A percentile compares a stretch with the other conserved stretches of the same genome.
These are phyloP conservation scores for Balanococcus diminutus DNA, from an alignment of 2,888 invertebrate species.

Conservation along the genomic window DNA sequence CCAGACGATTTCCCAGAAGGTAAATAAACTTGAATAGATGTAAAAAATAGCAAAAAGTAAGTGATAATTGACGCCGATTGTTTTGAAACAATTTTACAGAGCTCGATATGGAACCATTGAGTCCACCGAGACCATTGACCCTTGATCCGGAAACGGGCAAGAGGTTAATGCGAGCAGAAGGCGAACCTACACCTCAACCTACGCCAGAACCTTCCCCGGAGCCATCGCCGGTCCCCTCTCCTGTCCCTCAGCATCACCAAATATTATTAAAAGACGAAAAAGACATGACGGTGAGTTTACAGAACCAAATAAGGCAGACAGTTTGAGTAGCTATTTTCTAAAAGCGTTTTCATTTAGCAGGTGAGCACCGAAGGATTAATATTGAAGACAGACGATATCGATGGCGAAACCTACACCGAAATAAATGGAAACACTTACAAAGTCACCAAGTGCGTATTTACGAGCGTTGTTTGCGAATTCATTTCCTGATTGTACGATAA, in stretches of 20 bases:
- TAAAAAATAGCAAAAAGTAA: no score
- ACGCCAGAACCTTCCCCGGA: constrained; percentile 62
- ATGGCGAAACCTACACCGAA: constrained; percentile 44
- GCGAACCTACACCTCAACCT: constrained; percentile 68
- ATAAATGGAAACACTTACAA: constrained; percentile 51
- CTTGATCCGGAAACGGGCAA: constrained; percentile 73
- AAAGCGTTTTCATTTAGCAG: neutral
- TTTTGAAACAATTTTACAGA: constrained; percentile 17
- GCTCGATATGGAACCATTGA: constrained; percentile 63
- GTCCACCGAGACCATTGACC: constrained; percentile 72
- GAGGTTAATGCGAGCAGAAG: constrained; percentile 65
- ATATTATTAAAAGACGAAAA: constrained; percentile 40
- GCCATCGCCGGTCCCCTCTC: constrained; percentile 47
- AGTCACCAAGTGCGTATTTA: constrained; percentile 43
- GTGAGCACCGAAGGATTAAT: constrained; percentile 17
- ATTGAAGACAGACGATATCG: constrained; percentile 31
- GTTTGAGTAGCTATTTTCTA: neutral
- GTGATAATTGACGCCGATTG: neutral
- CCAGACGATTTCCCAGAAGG: constrained; percentile 52
- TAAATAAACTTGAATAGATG: neutral
- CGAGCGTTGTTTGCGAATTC: neutral
- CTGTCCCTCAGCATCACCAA: neutral
- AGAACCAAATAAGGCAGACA: neutral
- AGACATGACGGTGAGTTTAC: constrained; percentile 8
- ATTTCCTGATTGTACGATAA: neutral